Percentiles rank a stretch among this genome's conserved stretches.
Evolutionary conservation across 2,888 invertebrate species (phyloP).

Genomic region (Platycheirus albimanus): DNA sequence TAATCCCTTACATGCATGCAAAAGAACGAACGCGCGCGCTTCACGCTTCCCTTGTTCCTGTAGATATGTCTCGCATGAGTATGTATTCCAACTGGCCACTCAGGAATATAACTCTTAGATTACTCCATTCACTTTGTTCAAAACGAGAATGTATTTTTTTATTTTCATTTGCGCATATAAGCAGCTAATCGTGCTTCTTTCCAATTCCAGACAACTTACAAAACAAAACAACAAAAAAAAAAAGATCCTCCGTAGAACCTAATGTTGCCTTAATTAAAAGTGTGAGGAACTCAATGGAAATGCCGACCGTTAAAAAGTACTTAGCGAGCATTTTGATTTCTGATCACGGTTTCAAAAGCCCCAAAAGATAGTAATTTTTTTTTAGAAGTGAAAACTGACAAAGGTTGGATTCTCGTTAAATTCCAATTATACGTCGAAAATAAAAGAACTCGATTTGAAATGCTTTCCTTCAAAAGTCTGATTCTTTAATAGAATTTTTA

Average conservation of each 20-base stretch:
- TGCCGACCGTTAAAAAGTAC: conserved; percentile 44
- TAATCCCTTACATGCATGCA: conserved; percentile 70
- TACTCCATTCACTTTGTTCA: conserved; percentile 55
- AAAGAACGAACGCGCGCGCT: conserved; percentile 50
- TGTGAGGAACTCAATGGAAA: conserved; percentile 55
- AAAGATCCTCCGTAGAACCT: conserved; percentile 46
- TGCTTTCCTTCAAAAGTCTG: conserved; percentile 6
- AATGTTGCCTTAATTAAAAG: conserved; percentile 68
- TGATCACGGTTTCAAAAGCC: conserved; percentile 52
- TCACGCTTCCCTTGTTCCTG: conserved; percentile 21
- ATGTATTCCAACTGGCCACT: conserved; percentile 47
- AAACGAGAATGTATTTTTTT: conserved; percentile 27
- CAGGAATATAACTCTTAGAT: conserved; percentile 63
- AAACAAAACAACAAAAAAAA: too few species aligned
- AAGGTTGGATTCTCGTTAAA: conserved; percentile 30
- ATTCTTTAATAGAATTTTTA: too few species aligned
- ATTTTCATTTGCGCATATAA: conserved; percentile 40
- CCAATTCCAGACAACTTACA: conserved; percentile 22
- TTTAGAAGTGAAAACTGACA: conserved; percentile 6
- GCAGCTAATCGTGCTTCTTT: conserved; percentile 67
- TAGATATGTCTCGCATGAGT: conserved; percentile 12
- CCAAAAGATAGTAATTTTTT: conserved; percentile 1
- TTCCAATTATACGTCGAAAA: conserved; percentile 50
- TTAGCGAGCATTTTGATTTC: conserved; percentile 63
- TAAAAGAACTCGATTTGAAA: conserved; percentile 14